A percentile compares a stretch with the other conserved stretches of the same genome.
phyloP scores from a whole-genome alignment of 2,797 vertebrate species.

The Adrianichthys oophorus region DNA sequence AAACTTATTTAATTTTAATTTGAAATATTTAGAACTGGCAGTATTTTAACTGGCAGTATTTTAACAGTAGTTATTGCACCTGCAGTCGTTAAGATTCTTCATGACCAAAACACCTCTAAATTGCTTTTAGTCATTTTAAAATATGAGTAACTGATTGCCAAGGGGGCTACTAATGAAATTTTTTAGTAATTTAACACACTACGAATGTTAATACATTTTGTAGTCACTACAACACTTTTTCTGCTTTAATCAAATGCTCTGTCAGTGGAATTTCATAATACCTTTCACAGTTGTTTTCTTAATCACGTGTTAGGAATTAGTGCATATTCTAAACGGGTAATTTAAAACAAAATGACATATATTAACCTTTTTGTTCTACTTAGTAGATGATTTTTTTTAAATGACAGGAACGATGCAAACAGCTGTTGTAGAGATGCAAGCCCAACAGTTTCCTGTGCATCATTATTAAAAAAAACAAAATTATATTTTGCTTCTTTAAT shows the following conservation, averaged over 20 bases:
- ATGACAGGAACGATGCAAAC: not conserved
- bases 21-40: too few relatives aligned
- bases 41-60: too few relatives aligned
- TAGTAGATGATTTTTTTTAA: conserved; percentile 4
- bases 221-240: conserved; percentile 36
- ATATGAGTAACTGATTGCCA: conserved; percentile 41
- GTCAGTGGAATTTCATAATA: conserved; percentile 44
- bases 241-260: conserved; percentile 30
- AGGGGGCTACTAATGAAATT: conserved; percentile 20
- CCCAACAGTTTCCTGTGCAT: not conserved
- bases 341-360: conserved; percentile 19
- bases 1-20: too few relatives aligned
- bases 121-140: conserved; percentile 6
- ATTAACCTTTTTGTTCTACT: conserved; percentile 10
- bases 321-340: conserved; percentile 27
- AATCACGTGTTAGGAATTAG: conserved; percentile 16
- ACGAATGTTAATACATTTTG: conserved; percentile 27
- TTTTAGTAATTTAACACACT: conserved; percentile 35
- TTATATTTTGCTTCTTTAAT: conserved; percentile 6
- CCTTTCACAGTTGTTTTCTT: conserved; percentile 16
- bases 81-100: too few relatives aligned
- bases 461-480: too few relatives aligned
- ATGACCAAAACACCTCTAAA: too few relatives aligned
- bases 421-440: not conserved
- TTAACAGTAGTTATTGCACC: too few relatives aligned